These are phyloP conservation scores for Psilanteris sp. DNA, from an alignment of 1,140 invertebrate species.

Conservation along the genomic window DNA sequence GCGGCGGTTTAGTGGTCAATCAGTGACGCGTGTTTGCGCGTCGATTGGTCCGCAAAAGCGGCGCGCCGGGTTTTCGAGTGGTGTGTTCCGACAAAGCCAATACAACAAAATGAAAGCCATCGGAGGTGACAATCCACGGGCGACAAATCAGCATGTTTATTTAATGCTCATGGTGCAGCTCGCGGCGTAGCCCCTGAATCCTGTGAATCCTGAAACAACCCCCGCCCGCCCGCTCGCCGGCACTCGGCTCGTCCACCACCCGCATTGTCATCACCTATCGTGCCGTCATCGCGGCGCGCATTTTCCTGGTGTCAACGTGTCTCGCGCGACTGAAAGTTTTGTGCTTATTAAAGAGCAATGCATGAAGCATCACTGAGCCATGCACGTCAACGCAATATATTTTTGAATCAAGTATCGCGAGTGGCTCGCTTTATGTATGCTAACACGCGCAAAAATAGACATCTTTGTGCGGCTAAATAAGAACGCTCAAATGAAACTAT, in stretches of 20 bases:
- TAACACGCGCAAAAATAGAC: slow-evolving; percentile 39
- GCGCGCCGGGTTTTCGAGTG: slow-evolving; percentile 44
- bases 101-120: slow-evolving; percentile 74
- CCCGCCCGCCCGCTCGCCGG: slow-evolving; percentile 3
- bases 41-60: slow-evolving; percentile 47
- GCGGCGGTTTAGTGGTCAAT: slow-evolving; percentile 47
- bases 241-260: slow-evolving; percentile 15
- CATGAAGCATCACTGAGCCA: slow-evolving; percentile 28
- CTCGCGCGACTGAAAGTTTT: slow-evolving; percentile 55
- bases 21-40: slow-evolving; percentile 38
- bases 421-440: slow-evolving; percentile 35
- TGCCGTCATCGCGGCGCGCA: slow-evolving; percentile 40
- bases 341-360: slow-evolving; percentile 60
- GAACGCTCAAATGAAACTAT: slow-evolving; percentile 40
- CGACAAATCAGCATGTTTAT: slow-evolving; percentile 78
- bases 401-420: slow-evolving; percentile 44
- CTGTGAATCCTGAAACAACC: background rate
- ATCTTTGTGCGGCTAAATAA: slow-evolving; percentile 51
- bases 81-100: slow-evolving; percentile 46
- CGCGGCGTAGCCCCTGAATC: slow-evolving; percentile 35
- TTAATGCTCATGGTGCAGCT: slow-evolving; percentile 70
- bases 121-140: slow-evolving; percentile 75
- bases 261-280: slow-evolving; percentile 56
- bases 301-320: slow-evolving; percentile 54
- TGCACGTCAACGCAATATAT: slow-evolving; percentile 56